Evolutionary conservation across 2,888 invertebrate species (phyloP), one percentile per base, ranked within the genome.

Genomic region (Thymelicus sylvestris): DNA sequence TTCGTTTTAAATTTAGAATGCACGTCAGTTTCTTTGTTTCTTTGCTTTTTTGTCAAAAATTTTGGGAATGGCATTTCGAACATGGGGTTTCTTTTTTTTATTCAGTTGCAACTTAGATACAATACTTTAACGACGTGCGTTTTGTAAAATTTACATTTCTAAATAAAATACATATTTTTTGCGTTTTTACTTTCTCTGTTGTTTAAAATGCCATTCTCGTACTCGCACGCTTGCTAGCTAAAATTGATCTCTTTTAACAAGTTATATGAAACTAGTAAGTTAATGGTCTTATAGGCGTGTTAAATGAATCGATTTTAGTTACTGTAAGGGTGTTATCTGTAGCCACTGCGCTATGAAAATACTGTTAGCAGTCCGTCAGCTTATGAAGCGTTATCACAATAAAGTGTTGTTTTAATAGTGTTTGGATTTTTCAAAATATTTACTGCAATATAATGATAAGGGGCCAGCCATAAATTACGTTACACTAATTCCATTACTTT

Each of bases 101-200:
- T 8, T 39, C 44, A 44, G 0, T 44, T 44, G 19, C 19, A 19
- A 8, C 0, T 44, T 44, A 10, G 10, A 3, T 44, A 50, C 6
- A 7, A 3, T 44, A 50, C 6, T 66, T 67, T 76, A 71, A 73
- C 48, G 72, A 75, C 76, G 66, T 72, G 76, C 78, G 48, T 75
- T 76, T 77, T 19, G 19, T 73, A 74, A 38, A 48, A 38, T 57
- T 48, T 64, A 39, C 48, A n/a, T 72, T 55, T 52, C 67, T 72
- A 59, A 39, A 13, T 63, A 48, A 10, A 15, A 15, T 31, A 19
- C 44, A 4, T 12, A 24, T 38, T 39, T 44, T 67, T 66, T 71
- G 57, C 15, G 15, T 71, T 84, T 88, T 88, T 90, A 91, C 91
- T 90, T 91, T 91, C 90, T 91, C 90, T 90, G 89, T 83, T 76